phyloP scores from a whole-genome alignment of 2,113 vertebrate species.

The Pollimyrus isidori region DNA sequence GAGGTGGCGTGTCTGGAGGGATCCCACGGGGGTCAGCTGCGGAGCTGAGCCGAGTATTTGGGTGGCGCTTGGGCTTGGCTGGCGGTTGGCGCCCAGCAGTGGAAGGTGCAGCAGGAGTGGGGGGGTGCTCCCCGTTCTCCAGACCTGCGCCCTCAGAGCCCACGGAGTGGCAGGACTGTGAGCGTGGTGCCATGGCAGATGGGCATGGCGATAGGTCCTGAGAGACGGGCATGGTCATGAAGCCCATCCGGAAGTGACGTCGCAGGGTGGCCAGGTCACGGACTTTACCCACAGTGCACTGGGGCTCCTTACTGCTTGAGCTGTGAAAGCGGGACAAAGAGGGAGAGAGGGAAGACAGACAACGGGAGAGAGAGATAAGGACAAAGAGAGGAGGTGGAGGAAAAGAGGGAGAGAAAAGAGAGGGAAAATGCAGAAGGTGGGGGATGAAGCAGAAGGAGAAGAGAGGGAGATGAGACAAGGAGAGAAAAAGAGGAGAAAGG shows the following conservation, averaged over 20 bases:
- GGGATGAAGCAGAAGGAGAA: background rate
- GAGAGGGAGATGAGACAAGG: background rate
- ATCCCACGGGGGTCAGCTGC: constrained; percentile 40
- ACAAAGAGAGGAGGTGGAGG: background rate
- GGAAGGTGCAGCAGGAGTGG: constrained; percentile 54
- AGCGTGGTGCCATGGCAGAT: constrained; percentile 82
- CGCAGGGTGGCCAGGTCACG: constrained; percentile 81
- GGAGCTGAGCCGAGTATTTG: constrained; percentile 81
- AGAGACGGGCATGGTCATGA: constrained; percentile 93
- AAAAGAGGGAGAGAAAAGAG: background rate
- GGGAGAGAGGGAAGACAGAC: background rate
- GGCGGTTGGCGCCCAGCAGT: constrained; percentile 60
- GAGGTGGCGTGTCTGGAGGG: constrained; percentile 51
- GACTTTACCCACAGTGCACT: constrained; percentile 66
- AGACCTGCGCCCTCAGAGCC: constrained; percentile 67
- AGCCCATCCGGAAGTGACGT: constrained; percentile 85
- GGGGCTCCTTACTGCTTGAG: constrained; percentile 53
- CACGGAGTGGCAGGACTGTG: constrained; percentile 83
- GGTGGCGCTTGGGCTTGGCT: constrained; percentile 76
- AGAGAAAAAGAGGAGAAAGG: background rate
- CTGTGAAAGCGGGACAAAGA: constrained; percentile 31
- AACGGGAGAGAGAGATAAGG: background rate
- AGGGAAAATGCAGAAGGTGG: background rate
- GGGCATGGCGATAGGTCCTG: constrained; percentile 83
- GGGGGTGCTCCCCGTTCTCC: constrained; percentile 65